Conservation (phyloP, 2,888 invertebrate genomes). For the Aphidius colemani region DNA sequence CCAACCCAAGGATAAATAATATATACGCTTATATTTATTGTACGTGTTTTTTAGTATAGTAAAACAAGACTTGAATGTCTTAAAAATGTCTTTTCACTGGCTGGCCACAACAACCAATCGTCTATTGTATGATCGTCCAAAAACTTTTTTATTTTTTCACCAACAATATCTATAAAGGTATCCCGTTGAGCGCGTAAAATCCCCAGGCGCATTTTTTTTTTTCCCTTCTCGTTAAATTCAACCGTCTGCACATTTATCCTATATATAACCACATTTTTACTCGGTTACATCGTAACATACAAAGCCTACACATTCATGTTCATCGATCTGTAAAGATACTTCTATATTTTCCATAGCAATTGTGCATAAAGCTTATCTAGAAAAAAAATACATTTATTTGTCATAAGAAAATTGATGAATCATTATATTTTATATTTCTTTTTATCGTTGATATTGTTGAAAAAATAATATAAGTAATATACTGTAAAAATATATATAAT, state of each 20-base stretch:
- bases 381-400: too few species aligned
- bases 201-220: not conserved
- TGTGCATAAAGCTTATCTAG: too few species aligned
- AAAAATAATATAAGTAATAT: not conserved
- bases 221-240: constrained; percentile 13
- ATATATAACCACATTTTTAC: constrained; percentile 9
- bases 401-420: too few species aligned
- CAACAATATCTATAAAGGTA: constrained; percentile 19
- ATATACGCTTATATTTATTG: constrained; percentile 10
- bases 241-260: constrained; percentile 15
- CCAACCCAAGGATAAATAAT: too few species aligned
- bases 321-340: constrained; percentile 19
- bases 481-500: too few species aligned
- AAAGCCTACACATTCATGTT: constrained; percentile 20
- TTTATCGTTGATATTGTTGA: not conserved
- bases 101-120: constrained; percentile 21
- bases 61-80: constrained; percentile 3
- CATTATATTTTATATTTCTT: too few species aligned
- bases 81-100: constrained; percentile 1
- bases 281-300: constrained; percentile 11
- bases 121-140: constrained; percentile 3
- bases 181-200: constrained; percentile 23
- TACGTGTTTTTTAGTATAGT: not conserved
- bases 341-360: not conserved
- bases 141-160: not conserved